These are phyloP conservation scores for Amia ocellicauda DNA, from an alignment of 2,113 vertebrate species.

Conservation along the genomic window DNA sequence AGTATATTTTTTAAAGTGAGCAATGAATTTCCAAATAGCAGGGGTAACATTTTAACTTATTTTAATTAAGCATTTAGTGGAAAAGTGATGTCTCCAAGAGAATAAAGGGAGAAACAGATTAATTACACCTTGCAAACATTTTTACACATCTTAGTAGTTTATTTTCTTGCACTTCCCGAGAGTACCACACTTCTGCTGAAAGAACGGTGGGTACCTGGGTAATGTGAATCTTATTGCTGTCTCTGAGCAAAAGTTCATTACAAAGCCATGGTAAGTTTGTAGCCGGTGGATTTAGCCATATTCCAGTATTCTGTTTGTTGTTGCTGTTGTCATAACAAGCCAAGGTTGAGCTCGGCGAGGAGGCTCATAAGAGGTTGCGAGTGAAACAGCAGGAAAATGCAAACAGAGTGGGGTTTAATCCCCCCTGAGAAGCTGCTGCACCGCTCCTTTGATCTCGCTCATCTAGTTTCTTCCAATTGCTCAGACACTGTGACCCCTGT, in stretches of 20 bases:
- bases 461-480: not conserved
- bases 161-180: no score
- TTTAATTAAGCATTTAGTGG: no score
- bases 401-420: constrained; percentile 41
- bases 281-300: constrained; percentile 37
- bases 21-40: no score
- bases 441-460: not conserved
- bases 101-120: no score
- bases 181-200: no score
- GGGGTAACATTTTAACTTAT: no score
- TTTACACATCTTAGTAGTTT: no score
- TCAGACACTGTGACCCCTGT: constrained; percentile 1
- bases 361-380: constrained; percentile 31
- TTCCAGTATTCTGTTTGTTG: constrained; percentile 47
- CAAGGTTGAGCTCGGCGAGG: constrained; percentile 40
- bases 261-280: constrained; percentile 32
- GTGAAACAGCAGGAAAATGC: constrained; percentile 46
- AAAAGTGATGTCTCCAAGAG: no score
- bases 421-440: constrained; percentile 32
- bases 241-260: constrained; percentile 43
- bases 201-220: no score
- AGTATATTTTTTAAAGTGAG: no score
- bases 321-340: constrained; percentile 45
- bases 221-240: constrained; percentile 25
- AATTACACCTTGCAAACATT: no score